Conservation (phyloP, 2,113 vertebrate species). For the Lathamus discolor region DNA sequence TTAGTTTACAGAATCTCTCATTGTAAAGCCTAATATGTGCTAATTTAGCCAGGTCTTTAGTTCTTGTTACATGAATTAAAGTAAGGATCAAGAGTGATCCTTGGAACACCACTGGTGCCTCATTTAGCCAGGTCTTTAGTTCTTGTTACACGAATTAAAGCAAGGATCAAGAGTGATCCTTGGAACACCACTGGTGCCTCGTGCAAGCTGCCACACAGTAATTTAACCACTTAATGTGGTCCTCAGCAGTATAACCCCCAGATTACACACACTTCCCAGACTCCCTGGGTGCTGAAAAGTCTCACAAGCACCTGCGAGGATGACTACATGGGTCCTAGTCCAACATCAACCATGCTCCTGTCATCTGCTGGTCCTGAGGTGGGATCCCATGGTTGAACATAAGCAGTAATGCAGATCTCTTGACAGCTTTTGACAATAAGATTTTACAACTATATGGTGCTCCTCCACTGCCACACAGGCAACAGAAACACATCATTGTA, state of each 20-base stretch:
- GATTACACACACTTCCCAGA: background rate
- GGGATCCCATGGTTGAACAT: background rate
- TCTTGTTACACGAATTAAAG: background rate
- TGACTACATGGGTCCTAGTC: background rate
- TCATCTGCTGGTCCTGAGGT: background rate
- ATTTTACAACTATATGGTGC: background rate
- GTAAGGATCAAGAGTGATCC: background rate
- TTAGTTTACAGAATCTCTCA: background rate
- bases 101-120: too few species aligned
- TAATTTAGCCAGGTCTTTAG: background rate
- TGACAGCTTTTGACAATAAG: background rate
- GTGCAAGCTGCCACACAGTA: background rate
- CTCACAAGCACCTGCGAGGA: background rate
- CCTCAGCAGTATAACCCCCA: background rate
- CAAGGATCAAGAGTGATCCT: background rate
- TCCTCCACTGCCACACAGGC: background rate
- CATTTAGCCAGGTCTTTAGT: background rate
- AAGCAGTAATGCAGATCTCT: background rate
- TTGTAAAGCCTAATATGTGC: background rate
- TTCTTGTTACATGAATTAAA: background rate
- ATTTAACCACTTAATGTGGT: background rate
- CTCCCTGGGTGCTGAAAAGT: background rate
- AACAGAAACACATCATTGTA: accelerated
- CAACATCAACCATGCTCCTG: background rate
- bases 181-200: background rate